These are phyloP conservation scores for Caerostris darwini DNA, from an alignment of 1,140 invertebrate species.

Conservation along the genomic window DNA sequence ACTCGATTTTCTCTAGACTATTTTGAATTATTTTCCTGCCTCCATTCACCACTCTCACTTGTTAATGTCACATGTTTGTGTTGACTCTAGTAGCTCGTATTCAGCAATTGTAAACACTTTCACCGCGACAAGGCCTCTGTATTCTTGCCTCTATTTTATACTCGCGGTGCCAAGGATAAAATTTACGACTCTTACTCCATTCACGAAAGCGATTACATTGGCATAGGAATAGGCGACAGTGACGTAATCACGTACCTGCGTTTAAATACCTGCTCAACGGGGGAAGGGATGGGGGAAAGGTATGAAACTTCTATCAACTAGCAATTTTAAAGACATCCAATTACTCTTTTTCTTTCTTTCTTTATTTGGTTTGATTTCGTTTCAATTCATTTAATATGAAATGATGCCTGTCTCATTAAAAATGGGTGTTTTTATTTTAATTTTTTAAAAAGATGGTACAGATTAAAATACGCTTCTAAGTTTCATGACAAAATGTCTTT, in stretches of 20 bases:
- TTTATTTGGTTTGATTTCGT: too few species aligned
- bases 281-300: neutral
- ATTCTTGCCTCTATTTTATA: conserved; percentile 37
- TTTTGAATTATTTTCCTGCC: neutral
- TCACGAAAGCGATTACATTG: conserved; percentile 15
- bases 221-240: conserved; percentile 44
- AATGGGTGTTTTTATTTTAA: too few species aligned
- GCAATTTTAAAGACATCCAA: too few species aligned
- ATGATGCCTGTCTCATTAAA: too few species aligned
- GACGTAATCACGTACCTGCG: conserved; percentile 50
- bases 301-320: neutral
- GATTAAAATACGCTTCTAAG: too few species aligned
- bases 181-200: conserved; percentile 45
- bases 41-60: conserved; percentile 28
- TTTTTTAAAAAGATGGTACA: too few species aligned
- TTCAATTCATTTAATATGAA: too few species aligned
- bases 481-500: too few species aligned
- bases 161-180: conserved; percentile 2
- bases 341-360: too few species aligned
- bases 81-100: conserved; percentile 37
- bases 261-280: conserved; percentile 29
- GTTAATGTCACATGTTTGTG: neutral
- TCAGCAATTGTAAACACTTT: conserved; percentile 40
- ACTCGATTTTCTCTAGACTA: too few species aligned
- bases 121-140: neutral